These are phyloP conservation scores for Planococcus citri DNA, from an alignment of 1,140 invertebrate species.

Conservation along the genomic window DNA sequence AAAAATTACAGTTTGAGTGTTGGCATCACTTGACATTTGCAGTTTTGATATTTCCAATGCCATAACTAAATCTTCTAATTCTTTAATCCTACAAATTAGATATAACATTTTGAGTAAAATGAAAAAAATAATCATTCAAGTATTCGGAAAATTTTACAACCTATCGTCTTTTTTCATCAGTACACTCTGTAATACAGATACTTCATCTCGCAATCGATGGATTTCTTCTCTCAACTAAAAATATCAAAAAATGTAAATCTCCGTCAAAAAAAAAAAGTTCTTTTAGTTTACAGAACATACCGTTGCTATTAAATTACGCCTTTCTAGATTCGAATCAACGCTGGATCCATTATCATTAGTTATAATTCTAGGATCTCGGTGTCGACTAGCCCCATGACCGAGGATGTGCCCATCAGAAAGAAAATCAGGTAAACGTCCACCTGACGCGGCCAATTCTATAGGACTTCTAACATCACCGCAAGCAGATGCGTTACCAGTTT, in stretches of 20 bases:
- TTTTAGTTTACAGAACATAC: not conserved
- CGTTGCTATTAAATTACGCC: not conserved
- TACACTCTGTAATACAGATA: constrained; percentile 8
- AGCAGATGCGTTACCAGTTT: not conserved
- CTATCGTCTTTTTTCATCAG: constrained; percentile 11
- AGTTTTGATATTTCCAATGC: constrained; percentile 11
- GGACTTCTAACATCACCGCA: not conserved
- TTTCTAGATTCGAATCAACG: not conserved
- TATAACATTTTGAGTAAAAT: not conserved
- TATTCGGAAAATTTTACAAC: not conserved
- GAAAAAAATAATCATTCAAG: not conserved
- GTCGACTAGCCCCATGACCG: not conserved
- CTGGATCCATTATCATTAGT: not conserved
- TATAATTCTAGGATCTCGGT: not conserved
- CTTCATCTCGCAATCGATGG: not conserved
- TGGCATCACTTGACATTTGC: constrained; percentile 8
- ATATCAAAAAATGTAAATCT: not conserved
- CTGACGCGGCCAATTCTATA: not conserved
- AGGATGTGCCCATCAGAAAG: constrained; percentile 5
- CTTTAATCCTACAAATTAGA: not conserved
- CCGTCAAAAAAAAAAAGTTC: not conserved
- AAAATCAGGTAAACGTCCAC: constrained; percentile 12
- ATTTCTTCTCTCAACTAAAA: constrained; percentile 9
- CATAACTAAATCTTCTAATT: constrained; percentile 2
- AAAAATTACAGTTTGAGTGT: constrained; percentile 34